Evolutionary conservation across 1,140 invertebrate species (phyloP), one percentile per base, ranked within the genome.

Genomic region (Fopius arisanus): DNA sequence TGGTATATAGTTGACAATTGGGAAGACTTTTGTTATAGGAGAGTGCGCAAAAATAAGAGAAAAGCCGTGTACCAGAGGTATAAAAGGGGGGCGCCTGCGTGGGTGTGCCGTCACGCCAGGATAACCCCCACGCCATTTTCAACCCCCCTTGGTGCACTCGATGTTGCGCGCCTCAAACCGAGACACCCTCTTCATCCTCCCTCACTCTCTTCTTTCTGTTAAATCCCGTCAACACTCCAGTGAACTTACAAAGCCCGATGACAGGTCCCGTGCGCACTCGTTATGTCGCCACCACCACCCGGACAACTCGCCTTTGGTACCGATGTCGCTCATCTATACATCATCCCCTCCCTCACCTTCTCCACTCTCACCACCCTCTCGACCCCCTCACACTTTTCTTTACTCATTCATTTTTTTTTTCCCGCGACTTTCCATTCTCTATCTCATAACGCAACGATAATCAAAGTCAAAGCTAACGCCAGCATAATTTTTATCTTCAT

Each of bases 241-340:
- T 67, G 29, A 54, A 21, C 29, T 72, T 62, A 67, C 62, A 80
- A 80, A 75, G 78, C 71, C 70, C 73, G 81, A 82, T 78, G 81
- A 82, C 80, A 83, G 78, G 78, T 78, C 75, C 74, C 77, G 81
- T 71, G 80, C 68, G 80, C 82, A 81, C 79, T 82, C 78, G 74
- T 69, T 70, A 48, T 68, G 59, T 43, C 31, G 77, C 68, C 72
- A 77, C 68, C 72, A 77, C 68, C 66, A 70, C 59, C 72, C 72
- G 69, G 10, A 65, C 12, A 51, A 66, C 77, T 80, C 48, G 70
- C 51, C 28, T 54, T 69, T 31, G 14, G 26, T 51, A 59, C 19
- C 54, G 12, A 59, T 65, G 62, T 33, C 23, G 12, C 26, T 26
- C 28, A 14, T 65, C 3, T 33, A 65, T 29, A 65, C 9, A 6